These are phyloP conservation scores for Eptesicus fuscus DNA, from an alignment of 2,113 vertebrate genomes.

Conservation along the genomic window DNA sequence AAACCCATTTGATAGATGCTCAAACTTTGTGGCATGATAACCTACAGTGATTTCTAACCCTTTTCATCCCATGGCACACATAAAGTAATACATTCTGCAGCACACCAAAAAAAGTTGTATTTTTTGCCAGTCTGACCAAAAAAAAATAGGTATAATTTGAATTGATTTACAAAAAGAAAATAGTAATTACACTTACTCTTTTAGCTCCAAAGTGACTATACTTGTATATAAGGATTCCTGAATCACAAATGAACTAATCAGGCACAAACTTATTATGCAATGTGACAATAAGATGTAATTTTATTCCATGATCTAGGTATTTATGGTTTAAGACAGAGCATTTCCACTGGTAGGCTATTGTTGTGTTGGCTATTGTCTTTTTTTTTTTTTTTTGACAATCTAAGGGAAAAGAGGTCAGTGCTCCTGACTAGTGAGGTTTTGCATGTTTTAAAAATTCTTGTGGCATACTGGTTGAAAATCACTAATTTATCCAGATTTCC, in stretches of 20 bases:
- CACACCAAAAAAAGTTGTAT: background rate
- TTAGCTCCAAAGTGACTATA: background rate
- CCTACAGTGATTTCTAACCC: background rate
- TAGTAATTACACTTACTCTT: background rate
- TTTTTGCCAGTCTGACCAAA: background rate
- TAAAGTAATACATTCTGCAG: background rate
- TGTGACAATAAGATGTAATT: background rate
- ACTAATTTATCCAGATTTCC: background rate
- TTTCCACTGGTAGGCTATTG: background rate
- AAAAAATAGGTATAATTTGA: background rate
- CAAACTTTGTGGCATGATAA: background rate
- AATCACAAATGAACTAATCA: background rate
- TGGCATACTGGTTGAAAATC: background rate
- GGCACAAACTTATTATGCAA: background rate
- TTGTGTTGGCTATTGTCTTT: background rate
- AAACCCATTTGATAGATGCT: background rate
- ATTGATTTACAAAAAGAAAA: background rate
- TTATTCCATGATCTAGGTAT: background rate
- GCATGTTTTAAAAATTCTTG: background rate
- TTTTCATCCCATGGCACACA: background rate
- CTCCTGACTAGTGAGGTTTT: background rate
- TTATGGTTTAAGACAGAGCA: background rate
- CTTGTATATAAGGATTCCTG: background rate
- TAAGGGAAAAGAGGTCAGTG: background rate
- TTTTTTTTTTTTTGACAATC: background rate